Percentiles rank a stretch among this genome's conserved stretches.
These are phyloP conservation scores for Oreortyx pictus DNA, from an alignment of 2,797 vertebrate genomes.

Conservation along the genomic window DNA sequence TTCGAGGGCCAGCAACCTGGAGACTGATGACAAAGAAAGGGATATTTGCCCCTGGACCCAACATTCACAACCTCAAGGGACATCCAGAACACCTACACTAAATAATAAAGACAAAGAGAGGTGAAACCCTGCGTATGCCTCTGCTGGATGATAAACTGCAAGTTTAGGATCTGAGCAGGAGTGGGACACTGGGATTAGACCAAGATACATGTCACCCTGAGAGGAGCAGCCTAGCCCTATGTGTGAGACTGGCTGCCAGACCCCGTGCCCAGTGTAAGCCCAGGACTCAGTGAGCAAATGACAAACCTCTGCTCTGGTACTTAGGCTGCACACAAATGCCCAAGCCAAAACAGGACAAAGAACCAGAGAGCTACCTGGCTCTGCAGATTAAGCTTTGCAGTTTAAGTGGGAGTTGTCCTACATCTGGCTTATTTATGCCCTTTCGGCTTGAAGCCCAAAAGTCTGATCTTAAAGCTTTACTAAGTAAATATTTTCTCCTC, in stretches of 20 bases:
- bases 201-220: not conserved
- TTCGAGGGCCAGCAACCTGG: not conserved
- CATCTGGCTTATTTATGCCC: not conserved
- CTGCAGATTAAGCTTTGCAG: not conserved
- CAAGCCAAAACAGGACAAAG: not conserved
- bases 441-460: slow-evolving; percentile 8
- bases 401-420: not conserved
- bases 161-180: not conserved
- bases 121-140: not conserved
- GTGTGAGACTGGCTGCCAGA: not conserved
- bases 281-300: not conserved
- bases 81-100: not conserved
- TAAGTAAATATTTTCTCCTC: slow-evolving; percentile 20
- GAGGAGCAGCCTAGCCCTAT: not conserved
- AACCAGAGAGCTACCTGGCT: not conserved
- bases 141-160: not conserved
- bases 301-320: not conserved
- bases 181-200: not conserved
- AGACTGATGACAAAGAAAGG: not conserved
- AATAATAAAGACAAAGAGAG: not conserved
- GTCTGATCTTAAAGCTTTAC: not conserved
- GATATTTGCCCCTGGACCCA: not conserved
- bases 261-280: not conserved
- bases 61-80: not conserved
- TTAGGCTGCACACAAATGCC: not conserved